A percentile compares a stretch with the other conserved stretches of the same genome.
Conservation (phyloP, 2,797 vertebrate genomes). For the Neopelma chrysocephalum region DNA sequence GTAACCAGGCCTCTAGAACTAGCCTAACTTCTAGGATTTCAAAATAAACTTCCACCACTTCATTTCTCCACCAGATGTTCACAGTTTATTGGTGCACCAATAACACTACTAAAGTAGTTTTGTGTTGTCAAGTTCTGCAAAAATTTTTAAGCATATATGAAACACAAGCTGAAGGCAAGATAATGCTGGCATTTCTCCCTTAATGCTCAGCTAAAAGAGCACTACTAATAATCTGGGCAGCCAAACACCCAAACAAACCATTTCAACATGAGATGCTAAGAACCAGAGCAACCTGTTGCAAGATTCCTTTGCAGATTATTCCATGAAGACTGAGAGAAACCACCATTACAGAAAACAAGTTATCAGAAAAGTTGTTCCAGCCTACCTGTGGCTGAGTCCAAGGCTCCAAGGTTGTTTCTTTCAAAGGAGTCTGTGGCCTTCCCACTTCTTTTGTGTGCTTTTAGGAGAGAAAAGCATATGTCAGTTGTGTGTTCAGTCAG, state of each 20-base stretch:
- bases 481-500: not conserved
- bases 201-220: not conserved
- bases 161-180: not conserved
- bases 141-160: not conserved
- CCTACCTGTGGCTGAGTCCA: constrained; percentile 77
- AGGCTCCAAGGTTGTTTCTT: constrained; percentile 70
- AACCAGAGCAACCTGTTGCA: not conserved
- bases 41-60: not conserved
- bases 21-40: not conserved
- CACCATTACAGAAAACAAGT: not conserved
- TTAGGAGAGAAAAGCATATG: not conserved
- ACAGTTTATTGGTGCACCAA: not conserved
- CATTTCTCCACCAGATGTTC: not conserved
- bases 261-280: accelerated
- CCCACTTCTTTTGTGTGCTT: constrained; percentile 69
- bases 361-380: not conserved
- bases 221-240: not conserved
- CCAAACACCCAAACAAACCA: not conserved
- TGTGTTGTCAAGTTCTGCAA: not conserved
- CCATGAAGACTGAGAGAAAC: not conserved
- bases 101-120: not conserved
- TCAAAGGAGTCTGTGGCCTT: constrained; percentile 70
- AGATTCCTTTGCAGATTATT: not conserved
- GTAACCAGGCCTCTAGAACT: not conserved
- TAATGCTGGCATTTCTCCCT: not conserved